Evolutionary conservation across 2,113 vertebrate species (phyloP), one percentile per base, ranked within the genome.

Genomic region (Cyprinodon tularosa): DNA sequence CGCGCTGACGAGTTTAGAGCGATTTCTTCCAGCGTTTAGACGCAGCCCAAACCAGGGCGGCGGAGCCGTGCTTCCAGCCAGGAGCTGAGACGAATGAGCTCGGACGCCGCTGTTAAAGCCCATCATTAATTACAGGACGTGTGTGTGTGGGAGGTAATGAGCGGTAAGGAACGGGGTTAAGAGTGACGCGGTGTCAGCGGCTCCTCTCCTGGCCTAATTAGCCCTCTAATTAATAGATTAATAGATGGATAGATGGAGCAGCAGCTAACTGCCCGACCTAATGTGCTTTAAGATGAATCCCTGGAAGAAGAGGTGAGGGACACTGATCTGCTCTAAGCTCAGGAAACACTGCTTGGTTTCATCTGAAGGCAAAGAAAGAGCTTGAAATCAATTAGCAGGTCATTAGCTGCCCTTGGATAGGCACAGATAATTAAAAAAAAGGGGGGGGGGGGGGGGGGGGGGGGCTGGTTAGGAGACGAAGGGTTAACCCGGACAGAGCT

Each of bases 371-470:
- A 12, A n/a, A 61, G 60, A 64, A 66, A 72, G 68, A 84, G 82
- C 82, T 83, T 88, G 88, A 93, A 94, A 94, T 95, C 93, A 94
- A 93, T 94, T 93, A 93, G 90, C 80, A 66, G 85, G 92, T 94
- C 91, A 80, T 94, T 95, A 94, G 93, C 91, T 88, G 94, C 91
- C 93, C 92, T 93, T 85, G 87, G 93, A 94, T 89, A 82, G 92
- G 85, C 92, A 92, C 89, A 88, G 93, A 92, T 94, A 94, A 95
- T 95, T 94, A 94, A 90, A 86, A 82, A 84, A 76, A 38, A 78
- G 81, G 66, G 10, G 84, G 76, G 72, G 63, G 0, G 81, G 73
- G 62, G 66, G 4, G 66, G 66, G 66, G 22, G 65, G 42, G n/a
- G 77, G 62, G 74, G 60, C 66, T 47, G 3, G 39, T 29, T 29